Conservation (phyloP, 2,797 vertebrate species). For the Acanthis flammea region DNA sequence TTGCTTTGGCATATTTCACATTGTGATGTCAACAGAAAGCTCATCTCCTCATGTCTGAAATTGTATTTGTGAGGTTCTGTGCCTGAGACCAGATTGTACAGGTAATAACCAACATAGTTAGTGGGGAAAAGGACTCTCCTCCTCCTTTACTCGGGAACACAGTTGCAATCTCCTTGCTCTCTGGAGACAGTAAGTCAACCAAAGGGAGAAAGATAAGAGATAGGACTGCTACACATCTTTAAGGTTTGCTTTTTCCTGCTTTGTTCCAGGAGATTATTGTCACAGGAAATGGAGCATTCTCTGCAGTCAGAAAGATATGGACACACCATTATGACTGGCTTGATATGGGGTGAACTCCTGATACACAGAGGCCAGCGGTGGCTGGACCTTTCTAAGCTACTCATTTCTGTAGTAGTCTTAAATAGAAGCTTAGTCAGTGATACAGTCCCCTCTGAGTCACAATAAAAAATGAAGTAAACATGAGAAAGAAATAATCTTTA, state of each 20-base stretch:
- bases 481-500: not conserved
- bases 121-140: not conserved
- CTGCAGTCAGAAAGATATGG: not conserved
- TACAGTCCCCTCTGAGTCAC: not conserved
- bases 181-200: not conserved
- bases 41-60: not conserved
- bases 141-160: not conserved
- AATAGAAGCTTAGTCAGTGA: not conserved
- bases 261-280: conserved; percentile 17
- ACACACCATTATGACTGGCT: not conserved
- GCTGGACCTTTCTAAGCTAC: not conserved
- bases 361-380: not conserved
- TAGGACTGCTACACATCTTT: not conserved
- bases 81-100: not conserved
- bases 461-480: not conserved
- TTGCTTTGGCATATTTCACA: not conserved
- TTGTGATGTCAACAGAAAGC: not conserved
- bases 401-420: not conserved
- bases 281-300: not conserved
- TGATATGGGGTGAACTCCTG: not conserved
- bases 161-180: not conserved
- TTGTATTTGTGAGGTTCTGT: not conserved
- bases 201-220: not conserved
- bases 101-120: not conserved
- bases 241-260: conserved; percentile 1